These are phyloP conservation scores for Nudaria mundana DNA, from an alignment of 2,888 invertebrate species.

Conservation along the genomic window DNA sequence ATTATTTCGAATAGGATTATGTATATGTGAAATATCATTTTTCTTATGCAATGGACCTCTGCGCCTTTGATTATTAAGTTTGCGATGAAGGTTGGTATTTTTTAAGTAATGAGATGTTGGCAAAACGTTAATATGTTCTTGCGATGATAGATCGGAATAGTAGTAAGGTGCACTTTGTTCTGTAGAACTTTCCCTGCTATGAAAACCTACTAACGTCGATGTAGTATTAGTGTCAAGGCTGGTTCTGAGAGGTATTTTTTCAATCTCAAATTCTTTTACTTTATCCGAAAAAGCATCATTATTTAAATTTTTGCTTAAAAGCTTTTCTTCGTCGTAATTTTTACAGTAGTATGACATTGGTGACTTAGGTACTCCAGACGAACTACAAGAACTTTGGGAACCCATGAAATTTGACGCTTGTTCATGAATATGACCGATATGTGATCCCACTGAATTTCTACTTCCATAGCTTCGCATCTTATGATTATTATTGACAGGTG, in stretches of 20 bases:
- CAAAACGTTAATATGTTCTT: slow-evolving; percentile 72
- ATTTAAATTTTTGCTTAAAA: slow-evolving; percentile 69
- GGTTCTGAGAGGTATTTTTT: slow-evolving; percentile 56
- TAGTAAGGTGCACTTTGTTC: slow-evolving; percentile 91
- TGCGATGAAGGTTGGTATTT: slow-evolving; percentile 75
- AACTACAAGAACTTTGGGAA: slow-evolving; percentile 65
- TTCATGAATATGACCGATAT: slow-evolving; percentile 45
- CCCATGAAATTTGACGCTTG: slow-evolving; percentile 56
- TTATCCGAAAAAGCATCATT: slow-evolving; percentile 63
- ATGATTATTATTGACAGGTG: slow-evolving; percentile 51
- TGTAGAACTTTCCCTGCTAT: slow-evolving; percentile 83
- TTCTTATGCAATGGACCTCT: slow-evolving; percentile 81
- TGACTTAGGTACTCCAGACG: slow-evolving; percentile 55
- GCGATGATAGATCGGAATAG: slow-evolving; percentile 87
- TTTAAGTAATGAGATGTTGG: slow-evolving; percentile 72
- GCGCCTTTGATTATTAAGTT: slow-evolving; percentile 88
- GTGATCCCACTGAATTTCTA: slow-evolving; percentile 35
- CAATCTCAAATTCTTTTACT: slow-evolving; percentile 71
- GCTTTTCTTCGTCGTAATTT: slow-evolving; percentile 60
- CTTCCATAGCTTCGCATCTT: slow-evolving; percentile 34
- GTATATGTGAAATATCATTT: slow-evolving; percentile 86
- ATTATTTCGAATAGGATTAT: slow-evolving; percentile 84
- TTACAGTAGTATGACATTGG: slow-evolving; percentile 76
- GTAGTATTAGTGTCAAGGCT: slow-evolving; percentile 56
- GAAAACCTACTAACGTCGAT: slow-evolving; percentile 72